These are phyloP conservation scores for Halichoerus grypus DNA, from an alignment of 2,113 vertebrate genomes.

Conservation along the genomic window DNA sequence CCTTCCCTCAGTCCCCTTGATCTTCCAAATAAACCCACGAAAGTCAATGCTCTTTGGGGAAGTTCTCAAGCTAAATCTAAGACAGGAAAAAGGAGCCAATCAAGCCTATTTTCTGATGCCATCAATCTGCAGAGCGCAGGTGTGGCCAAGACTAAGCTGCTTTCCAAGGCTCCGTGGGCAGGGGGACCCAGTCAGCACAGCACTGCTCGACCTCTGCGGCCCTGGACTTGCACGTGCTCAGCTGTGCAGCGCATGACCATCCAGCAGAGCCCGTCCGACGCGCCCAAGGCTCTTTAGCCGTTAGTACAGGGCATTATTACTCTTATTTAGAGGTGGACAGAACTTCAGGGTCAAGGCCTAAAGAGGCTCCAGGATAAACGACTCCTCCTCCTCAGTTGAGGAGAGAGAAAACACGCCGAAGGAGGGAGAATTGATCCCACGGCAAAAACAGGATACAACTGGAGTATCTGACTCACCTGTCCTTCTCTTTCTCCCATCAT, in stretches of 20 bases:
- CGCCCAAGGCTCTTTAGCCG: not conserved
- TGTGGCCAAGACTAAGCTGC: not conserved
- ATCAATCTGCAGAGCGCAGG: no score
- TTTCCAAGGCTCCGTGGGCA: not conserved
- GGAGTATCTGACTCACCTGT: conserved; percentile 82
- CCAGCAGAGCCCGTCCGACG: no score
- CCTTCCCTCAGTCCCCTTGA: no score
- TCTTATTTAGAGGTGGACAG: not conserved
- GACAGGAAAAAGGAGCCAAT: not conserved
- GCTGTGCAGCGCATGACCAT: not conserved
- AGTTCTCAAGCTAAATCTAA: not conserved
- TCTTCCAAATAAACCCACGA: not conserved
- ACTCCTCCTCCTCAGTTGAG: not conserved
- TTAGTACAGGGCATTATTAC: not conserved
- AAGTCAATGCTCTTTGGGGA: not conserved
- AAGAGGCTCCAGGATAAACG: not conserved
- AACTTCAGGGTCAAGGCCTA: not conserved
- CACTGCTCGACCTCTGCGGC: fast-evolving
- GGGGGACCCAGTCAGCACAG: no score
- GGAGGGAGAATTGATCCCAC: fast-evolving
- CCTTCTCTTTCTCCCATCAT: conserved; percentile 92
- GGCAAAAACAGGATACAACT: not conserved
- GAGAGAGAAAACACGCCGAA: not conserved
- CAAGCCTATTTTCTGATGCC: not conserved
- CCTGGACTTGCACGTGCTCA: not conserved